A percentile compares a stretch with the other conserved stretches of the same genome.
Conservation (phyloP, 2,888 invertebrate species). For the Pterostichus madidus region DNA sequence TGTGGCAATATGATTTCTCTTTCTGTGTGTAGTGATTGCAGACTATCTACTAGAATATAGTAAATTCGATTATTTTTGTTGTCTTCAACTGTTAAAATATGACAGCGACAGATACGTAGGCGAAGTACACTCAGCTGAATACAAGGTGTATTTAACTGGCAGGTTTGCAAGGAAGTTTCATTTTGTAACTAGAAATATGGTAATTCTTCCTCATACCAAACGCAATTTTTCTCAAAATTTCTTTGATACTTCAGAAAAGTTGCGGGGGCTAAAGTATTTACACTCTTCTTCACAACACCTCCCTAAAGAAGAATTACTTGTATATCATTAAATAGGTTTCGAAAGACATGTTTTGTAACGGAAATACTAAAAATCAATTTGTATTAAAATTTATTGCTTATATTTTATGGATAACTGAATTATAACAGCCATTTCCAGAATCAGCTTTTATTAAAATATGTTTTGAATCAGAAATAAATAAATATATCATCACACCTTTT, state of each 20-base stretch:
- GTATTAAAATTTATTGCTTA: too few species aligned
- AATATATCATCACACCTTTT: too few species aligned
- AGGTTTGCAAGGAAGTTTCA: conserved; percentile 19
- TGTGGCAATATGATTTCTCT: not conserved
- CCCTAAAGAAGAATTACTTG: too few species aligned
- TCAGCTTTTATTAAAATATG: too few species aligned
- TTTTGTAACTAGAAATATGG: conserved; percentile 32
- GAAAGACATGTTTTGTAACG: too few species aligned
- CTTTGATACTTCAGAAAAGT: not conserved
- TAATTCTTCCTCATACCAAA: conserved; percentile 25
- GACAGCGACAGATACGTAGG: conserved; percentile 22
- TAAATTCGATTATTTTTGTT: conserved; percentile 5
- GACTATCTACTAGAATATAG: not conserved
- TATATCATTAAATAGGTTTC: too few species aligned
- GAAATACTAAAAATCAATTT: too few species aligned
- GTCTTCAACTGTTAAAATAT: conserved; percentile 1
- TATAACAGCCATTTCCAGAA: too few species aligned
- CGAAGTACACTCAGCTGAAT: not conserved
- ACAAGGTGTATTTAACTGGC: conserved; percentile 9
- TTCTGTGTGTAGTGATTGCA: not conserved
- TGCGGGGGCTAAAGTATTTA: conserved; percentile 1
- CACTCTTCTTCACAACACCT: not conserved
- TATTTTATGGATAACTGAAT: too few species aligned
- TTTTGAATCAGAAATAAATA: too few species aligned
- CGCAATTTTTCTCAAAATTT: not conserved